Percentiles rank a stretch among this genome's conserved stretches.
These are phyloP conservation scores for Spinus olivaceus DNA, from an alignment of 2,797 vertebrate genomes.

Conservation along the genomic window DNA sequence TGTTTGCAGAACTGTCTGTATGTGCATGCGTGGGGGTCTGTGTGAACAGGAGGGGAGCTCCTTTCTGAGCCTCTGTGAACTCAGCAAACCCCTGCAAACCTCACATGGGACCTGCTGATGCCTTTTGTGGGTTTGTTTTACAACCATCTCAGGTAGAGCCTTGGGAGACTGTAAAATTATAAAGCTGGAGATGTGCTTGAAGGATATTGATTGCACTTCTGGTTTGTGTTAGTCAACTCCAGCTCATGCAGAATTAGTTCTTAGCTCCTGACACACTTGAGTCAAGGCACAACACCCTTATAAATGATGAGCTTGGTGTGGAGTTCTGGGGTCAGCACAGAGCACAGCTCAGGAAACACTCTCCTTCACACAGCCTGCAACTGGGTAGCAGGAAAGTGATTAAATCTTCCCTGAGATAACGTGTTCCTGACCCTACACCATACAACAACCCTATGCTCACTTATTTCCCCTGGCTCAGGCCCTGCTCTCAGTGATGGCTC, in stretches of 20 bases:
- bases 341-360: background rate
- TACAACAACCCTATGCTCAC: background rate
- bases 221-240: background rate
- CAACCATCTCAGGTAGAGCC: background rate
- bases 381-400: background rate
- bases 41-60: background rate
- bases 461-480: slow-evolving; percentile 1
- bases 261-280: background rate
- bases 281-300: background rate
- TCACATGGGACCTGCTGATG: background rate
- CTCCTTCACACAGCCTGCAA: background rate
- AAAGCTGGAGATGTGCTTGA: background rate
- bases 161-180: background rate
- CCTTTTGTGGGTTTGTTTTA: background rate
- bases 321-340: background rate
- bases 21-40: background rate
- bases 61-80: background rate
- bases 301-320: background rate
- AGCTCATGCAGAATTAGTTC: background rate
- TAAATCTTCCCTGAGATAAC: background rate
- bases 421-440: background rate
- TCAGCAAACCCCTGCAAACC: background rate
- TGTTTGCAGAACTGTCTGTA: slow-evolving; percentile 47
- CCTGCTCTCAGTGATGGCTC: background rate
- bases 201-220: background rate